Conservation (phyloP, 2,888 invertebrate species). For the Isotomurus palustris region DNA sequence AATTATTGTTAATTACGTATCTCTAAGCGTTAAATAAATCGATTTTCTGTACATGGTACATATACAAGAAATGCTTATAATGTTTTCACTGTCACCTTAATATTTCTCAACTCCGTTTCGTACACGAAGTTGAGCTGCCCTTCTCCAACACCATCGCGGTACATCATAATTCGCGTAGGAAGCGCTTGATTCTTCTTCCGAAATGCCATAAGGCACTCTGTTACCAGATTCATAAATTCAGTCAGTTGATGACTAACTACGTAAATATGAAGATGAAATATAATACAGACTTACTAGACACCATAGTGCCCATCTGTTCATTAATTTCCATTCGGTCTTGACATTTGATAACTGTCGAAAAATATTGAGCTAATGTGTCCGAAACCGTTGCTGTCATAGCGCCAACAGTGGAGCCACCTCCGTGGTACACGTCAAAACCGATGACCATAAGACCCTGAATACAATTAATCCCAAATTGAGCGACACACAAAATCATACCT, state of each 20-base stretch:
- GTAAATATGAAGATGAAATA: background rate
- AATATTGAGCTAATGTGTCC: conserved; percentile 4
- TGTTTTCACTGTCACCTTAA: no score
- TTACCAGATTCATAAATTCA: no score
- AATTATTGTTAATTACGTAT: no score
- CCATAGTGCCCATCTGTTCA: background rate
- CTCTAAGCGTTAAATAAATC: no score
- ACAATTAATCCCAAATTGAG: background rate
- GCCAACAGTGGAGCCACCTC: conserved; percentile 16
- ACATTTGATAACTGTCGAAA: background rate
- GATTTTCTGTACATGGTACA: no score
- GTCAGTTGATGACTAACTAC: no score
- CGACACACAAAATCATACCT: no score
- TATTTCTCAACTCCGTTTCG: conserved; percentile 73
- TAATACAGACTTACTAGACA: background rate
- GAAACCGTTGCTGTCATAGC: conserved; percentile 21
- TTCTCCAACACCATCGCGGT: conserved; percentile 89
- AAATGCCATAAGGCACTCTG: background rate
- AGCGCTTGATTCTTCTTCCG: background rate
- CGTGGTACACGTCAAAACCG: conserved; percentile 48
- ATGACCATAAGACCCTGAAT: conserved; percentile 49
- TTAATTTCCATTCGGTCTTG: background rate
- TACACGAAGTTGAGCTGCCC: conserved; percentile 68
- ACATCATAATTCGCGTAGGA: no score
- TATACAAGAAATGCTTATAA: no score